phyloP scores from a whole-genome alignment of 2,888 invertebrate species.

The Sialis lutaria region DNA sequence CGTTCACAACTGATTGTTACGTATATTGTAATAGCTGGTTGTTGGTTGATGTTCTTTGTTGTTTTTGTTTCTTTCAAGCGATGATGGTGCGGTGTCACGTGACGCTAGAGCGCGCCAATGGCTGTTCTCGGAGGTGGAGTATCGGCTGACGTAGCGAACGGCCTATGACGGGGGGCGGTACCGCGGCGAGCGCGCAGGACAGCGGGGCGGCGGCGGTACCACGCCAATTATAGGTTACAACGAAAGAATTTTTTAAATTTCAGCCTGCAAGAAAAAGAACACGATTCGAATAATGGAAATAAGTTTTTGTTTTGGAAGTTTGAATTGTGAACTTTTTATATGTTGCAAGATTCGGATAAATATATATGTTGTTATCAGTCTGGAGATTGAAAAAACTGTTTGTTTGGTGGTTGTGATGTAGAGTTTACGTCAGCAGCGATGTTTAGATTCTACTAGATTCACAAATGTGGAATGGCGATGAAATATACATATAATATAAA shows the following conservation, averaged over 20 bases:
- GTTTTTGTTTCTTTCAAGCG: constrained; percentile 30
- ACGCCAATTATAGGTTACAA: constrained; percentile 6
- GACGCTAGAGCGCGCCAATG: constrained; percentile 21
- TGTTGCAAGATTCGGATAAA: no score
- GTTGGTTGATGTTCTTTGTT: constrained; percentile 26
- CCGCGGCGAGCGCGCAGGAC: constrained; percentile 11
- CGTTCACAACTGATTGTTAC: constrained; percentile 19
- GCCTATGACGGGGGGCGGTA: constrained; percentile 18
- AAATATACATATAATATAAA: no score
- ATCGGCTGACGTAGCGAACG: constrained; percentile 8
- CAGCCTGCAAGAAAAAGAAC: constrained; percentile 1
- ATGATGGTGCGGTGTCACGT: constrained; percentile 21
- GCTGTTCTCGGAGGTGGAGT: constrained; percentile 4
- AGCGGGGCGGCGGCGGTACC: constrained; percentile 5
- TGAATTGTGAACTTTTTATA: background rate
- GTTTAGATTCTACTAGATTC: no score
- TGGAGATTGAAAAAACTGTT: no score
- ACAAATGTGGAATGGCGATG: no score
- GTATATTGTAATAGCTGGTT: constrained; percentile 18
- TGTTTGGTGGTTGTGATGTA: no score
- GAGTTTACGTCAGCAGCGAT: no score
- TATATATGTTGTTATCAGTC: no score
- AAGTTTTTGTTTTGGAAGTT: constrained; percentile 1
- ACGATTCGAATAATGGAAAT: constrained; percentile 2
- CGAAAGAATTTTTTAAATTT: constrained; percentile 2